Evolutionary conservation across 2,797 vertebrate species (phyloP), one percentile per base, ranked within the genome.

Genomic region (Galaxias olidus): DNA sequence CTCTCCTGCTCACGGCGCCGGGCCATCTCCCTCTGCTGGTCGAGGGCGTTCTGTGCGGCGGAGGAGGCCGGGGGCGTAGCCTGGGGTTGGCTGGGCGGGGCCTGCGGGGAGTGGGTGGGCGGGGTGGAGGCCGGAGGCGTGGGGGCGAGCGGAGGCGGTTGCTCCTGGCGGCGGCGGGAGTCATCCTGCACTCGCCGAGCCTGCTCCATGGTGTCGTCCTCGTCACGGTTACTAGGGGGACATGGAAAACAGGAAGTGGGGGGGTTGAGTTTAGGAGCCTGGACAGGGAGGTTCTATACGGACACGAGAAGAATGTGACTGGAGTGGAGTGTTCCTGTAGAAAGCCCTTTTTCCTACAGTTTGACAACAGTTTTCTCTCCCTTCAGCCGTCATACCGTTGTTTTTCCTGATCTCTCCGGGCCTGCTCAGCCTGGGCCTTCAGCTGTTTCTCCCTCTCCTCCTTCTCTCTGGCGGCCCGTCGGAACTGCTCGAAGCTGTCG

Each of bases 401-500:
- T 79, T 95, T 94, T 69, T 89, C 94, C 15, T 94, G 83, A 70
- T 95, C 95, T 61, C 92, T 87, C 65, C 93, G 88, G 0, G 92
- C 94, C 30, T 94, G 94, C 65, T 97, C 94, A 0, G 93, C 95
- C 86, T 95, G 95, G 0, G 93, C 95, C 80, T 94, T 94, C 51
- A 96, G 90, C 10, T 94, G 94, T 68, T 92, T 90, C 86, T 97
- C 96, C 0, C 95, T 79, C 77, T 96, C 95, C 80, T 97, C 95
- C 76, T 97, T 97, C 87, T 97, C 96, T 9, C 94, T 81, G 0
- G 96, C 95, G 0, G 89, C 95, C 0, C 94, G 89, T 59, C 88
- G 90, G 85, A 96, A 97, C 77, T 94, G 93, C 66, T 97, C 94
- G 0, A 97, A 97, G 89, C 95, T 97, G 84, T 96, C 95, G 6